Conservation (phyloP, 2,113 vertebrate species). For the Taxidea taxus region DNA sequence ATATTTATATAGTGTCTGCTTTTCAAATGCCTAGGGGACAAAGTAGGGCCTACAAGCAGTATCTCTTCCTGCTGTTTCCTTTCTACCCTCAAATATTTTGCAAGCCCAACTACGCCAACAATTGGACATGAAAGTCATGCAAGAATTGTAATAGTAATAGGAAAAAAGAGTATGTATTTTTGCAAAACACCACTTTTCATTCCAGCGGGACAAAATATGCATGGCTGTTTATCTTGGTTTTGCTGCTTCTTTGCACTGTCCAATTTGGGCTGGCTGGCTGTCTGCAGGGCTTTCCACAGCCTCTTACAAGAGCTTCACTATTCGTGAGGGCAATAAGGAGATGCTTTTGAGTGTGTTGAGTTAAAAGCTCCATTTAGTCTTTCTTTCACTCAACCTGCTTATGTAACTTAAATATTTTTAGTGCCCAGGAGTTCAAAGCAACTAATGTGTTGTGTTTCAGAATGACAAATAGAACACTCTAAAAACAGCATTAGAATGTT, state of each 20-base stretch:
- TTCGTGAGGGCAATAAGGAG: constrained; percentile 76
- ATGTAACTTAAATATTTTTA: constrained; percentile 85
- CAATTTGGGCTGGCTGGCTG: constrained; percentile 56
- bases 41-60: neutral
- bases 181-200: constrained; percentile 57
- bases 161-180: constrained; percentile 69
- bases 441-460: constrained; percentile 84
- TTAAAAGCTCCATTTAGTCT: constrained; percentile 79
- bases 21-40: neutral
- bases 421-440: constrained; percentile 81
- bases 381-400: constrained; percentile 78
- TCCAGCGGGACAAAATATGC: constrained; percentile 64
- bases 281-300: constrained; percentile 57
- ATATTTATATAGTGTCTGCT: constrained; percentile 31
- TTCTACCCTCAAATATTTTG: constrained; percentile 28
- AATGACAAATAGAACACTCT: constrained; percentile 84
- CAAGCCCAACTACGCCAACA: constrained; percentile 27
- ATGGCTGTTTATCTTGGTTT: constrained; percentile 74
- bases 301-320: constrained; percentile 75
- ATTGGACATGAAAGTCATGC: constrained; percentile 47
- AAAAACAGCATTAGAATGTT: constrained; percentile 80
- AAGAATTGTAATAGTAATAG: constrained; percentile 67
- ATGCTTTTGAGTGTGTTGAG: constrained; percentile 77
- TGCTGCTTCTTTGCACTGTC: constrained; percentile 50
- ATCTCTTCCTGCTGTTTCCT: neutral